These are phyloP conservation scores for Hydrochoerus hydrochaeris DNA, from an alignment of 2,113 vertebrate genomes.

Conservation along the genomic window DNA sequence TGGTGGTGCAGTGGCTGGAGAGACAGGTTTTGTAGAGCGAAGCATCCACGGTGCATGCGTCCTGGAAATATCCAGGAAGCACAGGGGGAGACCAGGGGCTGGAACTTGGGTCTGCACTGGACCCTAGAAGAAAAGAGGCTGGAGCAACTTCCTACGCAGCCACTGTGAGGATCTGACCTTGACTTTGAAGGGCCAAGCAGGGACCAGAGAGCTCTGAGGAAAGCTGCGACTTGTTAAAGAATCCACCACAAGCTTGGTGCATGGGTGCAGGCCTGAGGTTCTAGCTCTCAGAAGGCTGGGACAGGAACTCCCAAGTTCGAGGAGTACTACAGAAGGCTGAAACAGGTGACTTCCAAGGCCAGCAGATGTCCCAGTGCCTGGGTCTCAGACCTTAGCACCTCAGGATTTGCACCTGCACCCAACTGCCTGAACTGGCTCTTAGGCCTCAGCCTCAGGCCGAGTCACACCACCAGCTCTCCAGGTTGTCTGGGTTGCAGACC, in stretches of 20 bases:
- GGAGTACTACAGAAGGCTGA: background rate
- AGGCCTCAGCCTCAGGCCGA: background rate
- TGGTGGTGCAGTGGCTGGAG: accelerated
- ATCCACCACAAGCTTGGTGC: accelerated
- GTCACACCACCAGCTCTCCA: background rate
- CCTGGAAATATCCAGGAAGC: background rate
- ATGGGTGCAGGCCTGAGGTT: background rate
- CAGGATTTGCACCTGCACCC: background rate
- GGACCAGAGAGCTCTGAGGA: background rate
- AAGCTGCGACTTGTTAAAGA: accelerated
- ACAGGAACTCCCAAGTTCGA: background rate
- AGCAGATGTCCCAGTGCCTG: background rate
- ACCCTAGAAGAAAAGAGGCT: accelerated
- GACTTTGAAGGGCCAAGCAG: background rate
- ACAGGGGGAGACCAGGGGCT: accelerated
- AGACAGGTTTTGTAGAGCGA: background rate
- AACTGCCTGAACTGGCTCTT: background rate
- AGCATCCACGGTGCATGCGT: background rate
- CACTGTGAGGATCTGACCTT: background rate
- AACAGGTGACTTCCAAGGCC: background rate
- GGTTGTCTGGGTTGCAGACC: background rate
- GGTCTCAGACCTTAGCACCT: background rate
- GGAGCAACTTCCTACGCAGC: background rate
- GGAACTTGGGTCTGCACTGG: too few species aligned
- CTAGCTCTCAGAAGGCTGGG: background rate